Percentiles rank a stretch among this genome's conserved stretches.
These are phyloP conservation scores for Aix galericulata DNA, from an alignment of 2,113 vertebrate species.

Conservation along the genomic window DNA sequence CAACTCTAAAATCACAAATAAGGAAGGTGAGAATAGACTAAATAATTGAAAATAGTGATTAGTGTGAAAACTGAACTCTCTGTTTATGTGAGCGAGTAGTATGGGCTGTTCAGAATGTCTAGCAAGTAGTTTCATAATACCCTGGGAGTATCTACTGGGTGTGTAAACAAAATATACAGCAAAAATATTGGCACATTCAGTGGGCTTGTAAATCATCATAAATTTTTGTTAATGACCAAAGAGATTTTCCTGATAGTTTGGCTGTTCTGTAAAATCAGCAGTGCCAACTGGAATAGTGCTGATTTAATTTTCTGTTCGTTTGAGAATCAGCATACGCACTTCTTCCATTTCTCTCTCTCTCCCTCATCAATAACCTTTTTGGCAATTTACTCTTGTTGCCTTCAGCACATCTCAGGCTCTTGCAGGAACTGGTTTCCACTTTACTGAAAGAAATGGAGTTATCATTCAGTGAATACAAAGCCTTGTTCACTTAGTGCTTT, in stretches of 20 bases:
- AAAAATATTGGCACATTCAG: slow-evolving; percentile 39
- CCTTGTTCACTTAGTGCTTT: slow-evolving; percentile 20
- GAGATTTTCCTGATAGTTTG: slow-evolving; percentile 25
- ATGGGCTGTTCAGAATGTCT: not conserved
- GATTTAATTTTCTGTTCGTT: not conserved
- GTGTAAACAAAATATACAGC: slow-evolving; percentile 14
- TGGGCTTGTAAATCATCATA: not conserved
- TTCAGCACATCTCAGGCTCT: not conserved
- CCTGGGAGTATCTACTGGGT: not conserved
- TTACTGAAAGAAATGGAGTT: not conserved
- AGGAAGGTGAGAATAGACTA: not conserved
- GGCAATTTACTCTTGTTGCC: not conserved
- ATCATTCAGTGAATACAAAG: slow-evolving; percentile 3
- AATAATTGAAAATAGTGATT: not conserved
- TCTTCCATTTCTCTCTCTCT: not conserved
- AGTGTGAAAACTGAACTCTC: not conserved
- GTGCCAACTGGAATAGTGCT: not conserved
- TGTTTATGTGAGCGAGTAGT: not conserved
- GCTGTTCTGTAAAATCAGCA: not conserved
- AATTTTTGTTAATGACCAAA: slow-evolving; percentile 41
- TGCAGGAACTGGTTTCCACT: not conserved
- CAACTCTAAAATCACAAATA: not conserved
- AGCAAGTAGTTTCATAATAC: not conserved
- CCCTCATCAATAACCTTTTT: not conserved
- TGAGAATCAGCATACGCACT: not conserved